Percentiles rank a stretch among this genome's conserved stretches.
Evolutionary conservation across 2,797 vertebrate species (phyloP).

Genomic region (Liasis olivaceus): DNA sequence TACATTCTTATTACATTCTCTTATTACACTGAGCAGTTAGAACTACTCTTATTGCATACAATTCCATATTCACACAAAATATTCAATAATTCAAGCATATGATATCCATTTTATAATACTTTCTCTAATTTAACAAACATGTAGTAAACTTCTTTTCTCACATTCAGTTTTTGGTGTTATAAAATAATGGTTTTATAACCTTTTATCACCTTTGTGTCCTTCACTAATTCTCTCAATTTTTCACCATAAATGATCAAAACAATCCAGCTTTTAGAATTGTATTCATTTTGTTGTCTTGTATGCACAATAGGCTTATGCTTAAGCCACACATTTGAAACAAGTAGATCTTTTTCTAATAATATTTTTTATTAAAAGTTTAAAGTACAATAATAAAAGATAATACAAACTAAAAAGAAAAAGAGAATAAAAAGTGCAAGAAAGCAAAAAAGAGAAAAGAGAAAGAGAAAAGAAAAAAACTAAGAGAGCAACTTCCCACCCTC

Average conservation of each 20-base stretch:
- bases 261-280: not conserved
- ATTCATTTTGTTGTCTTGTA: not conserved
- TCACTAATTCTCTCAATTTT: not conserved
- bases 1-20: not conserved
- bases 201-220: not conserved
- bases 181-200: not conserved
- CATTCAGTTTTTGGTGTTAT: not conserved
- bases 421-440: too few relatives aligned
- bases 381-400: too few relatives aligned
- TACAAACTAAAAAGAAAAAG: too few relatives aligned
- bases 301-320: not conserved
- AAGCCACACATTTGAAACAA: not conserved
- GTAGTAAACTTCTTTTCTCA: not conserved
- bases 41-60: not conserved
- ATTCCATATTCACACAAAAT: not conserved
- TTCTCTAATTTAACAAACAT: not conserved
- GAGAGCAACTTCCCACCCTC: too few relatives aligned
- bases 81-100: not conserved
- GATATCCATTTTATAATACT: not conserved
- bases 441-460: too few relatives aligned
- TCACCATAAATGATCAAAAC: not conserved
- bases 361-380: too few relatives aligned
- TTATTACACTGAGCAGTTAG: too few relatives aligned
- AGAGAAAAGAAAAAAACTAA: too few relatives aligned
- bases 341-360: not conserved